Evolutionary conservation across 2,888 invertebrate genomes (phyloP).

Genomic region (Diloba caeruleocephala): DNA sequence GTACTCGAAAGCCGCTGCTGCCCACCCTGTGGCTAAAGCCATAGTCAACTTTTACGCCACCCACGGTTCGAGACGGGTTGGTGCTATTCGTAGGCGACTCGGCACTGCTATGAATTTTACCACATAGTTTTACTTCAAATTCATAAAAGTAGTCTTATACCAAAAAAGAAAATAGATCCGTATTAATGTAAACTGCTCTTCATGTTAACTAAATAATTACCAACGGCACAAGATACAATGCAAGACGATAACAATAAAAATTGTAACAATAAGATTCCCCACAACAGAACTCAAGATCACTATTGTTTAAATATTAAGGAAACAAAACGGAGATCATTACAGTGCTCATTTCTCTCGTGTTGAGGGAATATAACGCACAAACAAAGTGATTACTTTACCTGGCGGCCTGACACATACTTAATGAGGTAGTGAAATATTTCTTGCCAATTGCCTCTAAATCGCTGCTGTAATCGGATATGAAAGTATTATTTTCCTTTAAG

Average conservation of each 20-base stretch:
- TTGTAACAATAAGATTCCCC: constrained; percentile 29
- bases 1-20: too few relatives aligned
- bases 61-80: too few relatives aligned
- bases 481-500: constrained; percentile 7
- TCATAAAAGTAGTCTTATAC: too few relatives aligned
- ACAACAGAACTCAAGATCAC: constrained; percentile 30
- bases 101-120: too few relatives aligned
- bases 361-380: constrained; percentile 65
- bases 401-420: constrained; percentile 74
- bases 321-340: constrained; percentile 66
- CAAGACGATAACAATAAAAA: constrained; percentile 5
- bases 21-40: too few relatives aligned
- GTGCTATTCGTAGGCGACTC: too few relatives aligned
- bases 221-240: constrained; percentile 21
- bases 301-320: constrained; percentile 71
- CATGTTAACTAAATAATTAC: constrained; percentile 23
- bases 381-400: constrained; percentile 71
- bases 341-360: constrained; percentile 65
- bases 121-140: too few relatives aligned
- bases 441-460: constrained; percentile 57
- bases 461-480: constrained; percentile 50
- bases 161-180: constrained; percentile 3
- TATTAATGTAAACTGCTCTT: background rate
- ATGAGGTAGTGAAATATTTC: constrained; percentile 73
- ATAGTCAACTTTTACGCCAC: too few relatives aligned